phyloP scores from a whole-genome alignment of 2,113 vertebrate species.

The Parotia lawesii region DNA sequence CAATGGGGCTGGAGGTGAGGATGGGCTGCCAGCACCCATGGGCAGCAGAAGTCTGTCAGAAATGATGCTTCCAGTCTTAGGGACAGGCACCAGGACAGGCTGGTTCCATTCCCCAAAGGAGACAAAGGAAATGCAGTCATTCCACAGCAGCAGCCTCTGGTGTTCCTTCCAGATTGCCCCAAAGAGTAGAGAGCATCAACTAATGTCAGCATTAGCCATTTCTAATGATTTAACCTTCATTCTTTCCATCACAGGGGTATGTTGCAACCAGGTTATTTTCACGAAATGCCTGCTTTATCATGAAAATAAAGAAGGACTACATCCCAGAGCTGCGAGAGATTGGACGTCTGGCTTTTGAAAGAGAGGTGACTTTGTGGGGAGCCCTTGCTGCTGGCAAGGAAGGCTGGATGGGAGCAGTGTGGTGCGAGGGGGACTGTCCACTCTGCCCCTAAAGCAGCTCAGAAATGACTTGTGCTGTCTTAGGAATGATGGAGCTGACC shows the following conservation, averaged over 20 bases:
- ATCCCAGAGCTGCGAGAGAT: slow-evolving; percentile 54
- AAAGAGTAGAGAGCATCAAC: neutral
- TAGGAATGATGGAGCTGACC: neutral
- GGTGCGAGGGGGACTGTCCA: neutral
- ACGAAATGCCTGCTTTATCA: slow-evolving; percentile 66
- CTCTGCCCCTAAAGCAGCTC: neutral
- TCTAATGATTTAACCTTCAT: neutral
- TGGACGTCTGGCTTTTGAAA: slow-evolving; percentile 59
- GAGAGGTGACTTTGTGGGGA: slow-evolving; percentile 44
- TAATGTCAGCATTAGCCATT: fast-evolving
- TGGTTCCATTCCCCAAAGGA: neutral
- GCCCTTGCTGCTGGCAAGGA: fast-evolving
- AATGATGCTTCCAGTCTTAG: neutral
- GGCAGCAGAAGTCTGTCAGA: neutral
- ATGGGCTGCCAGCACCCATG: neutral
- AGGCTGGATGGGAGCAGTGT: neutral
- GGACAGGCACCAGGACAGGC: neutral
- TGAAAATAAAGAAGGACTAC: slow-evolving; percentile 57
- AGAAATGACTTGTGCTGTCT: neutral
- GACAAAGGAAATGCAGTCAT: neutral
- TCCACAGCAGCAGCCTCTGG: neutral
- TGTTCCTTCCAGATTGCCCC: neutral
- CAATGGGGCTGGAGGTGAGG: neutral
- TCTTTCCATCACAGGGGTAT: slow-evolving; percentile 56
- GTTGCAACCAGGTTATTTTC: slow-evolving; percentile 64